phyloP scores from a whole-genome alignment of 1,140 invertebrate genomes.

The Diuraphis noxia region DNA sequence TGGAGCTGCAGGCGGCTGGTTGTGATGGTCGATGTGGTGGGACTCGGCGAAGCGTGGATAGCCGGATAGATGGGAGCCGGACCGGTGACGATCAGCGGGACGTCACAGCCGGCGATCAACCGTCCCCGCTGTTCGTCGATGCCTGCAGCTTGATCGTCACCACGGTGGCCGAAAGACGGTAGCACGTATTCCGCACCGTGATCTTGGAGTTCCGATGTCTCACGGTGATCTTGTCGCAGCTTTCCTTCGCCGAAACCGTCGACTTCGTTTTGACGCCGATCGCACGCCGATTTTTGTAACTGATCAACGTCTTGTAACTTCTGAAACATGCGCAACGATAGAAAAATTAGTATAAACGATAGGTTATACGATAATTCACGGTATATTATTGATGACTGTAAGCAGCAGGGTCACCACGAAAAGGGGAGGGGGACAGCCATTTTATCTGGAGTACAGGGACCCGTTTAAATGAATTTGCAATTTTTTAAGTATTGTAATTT shows the following conservation, averaged over 20 bases:
- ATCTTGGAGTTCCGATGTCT: slow-evolving; percentile 39
- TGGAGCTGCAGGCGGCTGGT: not conserved
- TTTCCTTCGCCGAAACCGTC: not conserved
- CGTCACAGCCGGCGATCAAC: not conserved
- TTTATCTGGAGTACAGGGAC: no score
- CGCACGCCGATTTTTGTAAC: not conserved
- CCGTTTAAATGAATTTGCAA: no score
- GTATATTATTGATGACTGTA: not conserved
- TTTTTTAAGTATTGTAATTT: no score
- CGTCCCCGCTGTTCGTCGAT: not conserved
- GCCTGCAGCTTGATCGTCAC: not conserved
- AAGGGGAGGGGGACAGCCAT: no score
- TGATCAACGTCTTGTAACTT: not conserved
- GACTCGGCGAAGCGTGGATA: not conserved
- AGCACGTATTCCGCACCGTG: not conserved
- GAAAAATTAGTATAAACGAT: not conserved
- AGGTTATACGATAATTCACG: not conserved
- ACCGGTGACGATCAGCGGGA: not conserved
- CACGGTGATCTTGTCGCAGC: slow-evolving; percentile 6
- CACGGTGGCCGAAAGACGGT: not conserved
- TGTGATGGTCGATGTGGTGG: not conserved
- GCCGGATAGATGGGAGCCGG: not conserved
- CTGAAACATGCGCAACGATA: not conserved
- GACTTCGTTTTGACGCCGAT: slow-evolving; percentile 20
- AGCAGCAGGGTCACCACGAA: no score